phyloP scores from a whole-genome alignment of 1,140 invertebrate species.

The Arctopsyche grandis region DNA sequence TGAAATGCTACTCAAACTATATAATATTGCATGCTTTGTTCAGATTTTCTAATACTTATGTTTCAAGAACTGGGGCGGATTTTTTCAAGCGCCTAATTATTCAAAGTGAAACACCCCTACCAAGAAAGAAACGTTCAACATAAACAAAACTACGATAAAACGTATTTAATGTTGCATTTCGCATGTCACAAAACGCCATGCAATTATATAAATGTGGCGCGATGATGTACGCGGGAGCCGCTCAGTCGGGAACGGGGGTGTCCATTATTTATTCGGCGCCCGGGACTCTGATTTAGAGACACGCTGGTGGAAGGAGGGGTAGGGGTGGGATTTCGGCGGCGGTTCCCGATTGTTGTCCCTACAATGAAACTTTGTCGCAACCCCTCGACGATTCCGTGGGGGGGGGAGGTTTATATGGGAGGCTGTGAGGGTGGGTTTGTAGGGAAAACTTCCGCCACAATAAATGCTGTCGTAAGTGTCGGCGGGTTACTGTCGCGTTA shows the following conservation, averaged over 20 bases:
- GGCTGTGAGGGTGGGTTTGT: not conserved
- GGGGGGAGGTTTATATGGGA: not conserved
- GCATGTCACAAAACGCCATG: not conserved
- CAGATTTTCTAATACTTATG: too few species aligned
- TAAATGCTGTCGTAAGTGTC: conserved; percentile 16
- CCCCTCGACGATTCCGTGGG: not conserved
- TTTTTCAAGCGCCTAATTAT: too few species aligned
- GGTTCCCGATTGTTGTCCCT: not conserved
- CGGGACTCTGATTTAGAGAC: not conserved
- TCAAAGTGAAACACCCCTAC: too few species aligned
- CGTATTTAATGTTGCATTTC: too few species aligned
- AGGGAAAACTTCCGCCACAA: conserved; percentile 24
- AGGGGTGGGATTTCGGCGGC: not conserved
- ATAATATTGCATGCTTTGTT: too few species aligned
- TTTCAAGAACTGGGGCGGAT: too few species aligned
- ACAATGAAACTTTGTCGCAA: not conserved
- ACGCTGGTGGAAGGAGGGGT: too few species aligned
- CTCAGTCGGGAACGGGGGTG: not conserved
- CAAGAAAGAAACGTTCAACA: too few species aligned
- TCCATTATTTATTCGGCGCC: conserved; percentile 8
- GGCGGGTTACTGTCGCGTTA: conserved; percentile 32
- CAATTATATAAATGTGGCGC: conserved; percentile 16
- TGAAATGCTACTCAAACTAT: too few species aligned
- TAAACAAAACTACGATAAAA: too few species aligned
- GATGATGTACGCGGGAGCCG: conserved; percentile 6